Base-by-base conservation (phyloP, 2,113 vertebrate species). In the Dromas ardeola region DNA sequence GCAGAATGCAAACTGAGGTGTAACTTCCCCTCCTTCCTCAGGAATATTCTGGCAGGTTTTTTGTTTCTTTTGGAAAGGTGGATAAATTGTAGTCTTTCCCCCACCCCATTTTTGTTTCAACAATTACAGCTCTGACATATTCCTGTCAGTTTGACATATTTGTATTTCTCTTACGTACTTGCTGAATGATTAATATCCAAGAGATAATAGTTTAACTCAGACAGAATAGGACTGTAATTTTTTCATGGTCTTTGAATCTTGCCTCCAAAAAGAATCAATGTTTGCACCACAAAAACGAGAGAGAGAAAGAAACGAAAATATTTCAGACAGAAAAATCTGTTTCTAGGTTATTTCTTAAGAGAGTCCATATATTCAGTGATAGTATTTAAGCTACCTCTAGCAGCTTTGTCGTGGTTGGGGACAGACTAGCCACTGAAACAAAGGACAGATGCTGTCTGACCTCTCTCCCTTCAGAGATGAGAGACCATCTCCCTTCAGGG, bases 1-100 rank as follows among this genome's bases (percentile, higher is more conserved):
- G 45, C 30, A 69, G 50, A 89, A 79, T 82, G 80, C 61, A 97
- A 95, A 93, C 47, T 43, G 65, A 55, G 34, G 15, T 91, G 65
- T 89, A 92, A 94, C 49, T 87, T 93, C 59, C 42, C 50, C n/a
- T 61, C 20, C 58, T 81, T 61, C 30, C 52, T 58, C 49, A 91
- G 62, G 62, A 96, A 58, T 86, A 63, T 74, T 69, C 91, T 96
- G 88, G 81, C 94, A 96, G 63, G 62, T 84, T 92, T 49, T 90
- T 40, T 97, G 93, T 96, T 98, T 80, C 50, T 96, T 94, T 98
- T 98, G 96, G 91, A 97, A 81, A 85, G 65, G 38, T 66, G 36
- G 45, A 79, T 89, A 84, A 81, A 88, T 65, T 82, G 61, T 72
- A 84, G 45, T 88, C 87, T 66, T 72, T 55, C 69, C 61, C n/a